Percentiles rank a stretch among this genome's conserved stretches.
These are phyloP conservation scores for Oscheius sp. DNA, from an alignment of 2,888 invertebrate species.

Conservation along the genomic window DNA sequence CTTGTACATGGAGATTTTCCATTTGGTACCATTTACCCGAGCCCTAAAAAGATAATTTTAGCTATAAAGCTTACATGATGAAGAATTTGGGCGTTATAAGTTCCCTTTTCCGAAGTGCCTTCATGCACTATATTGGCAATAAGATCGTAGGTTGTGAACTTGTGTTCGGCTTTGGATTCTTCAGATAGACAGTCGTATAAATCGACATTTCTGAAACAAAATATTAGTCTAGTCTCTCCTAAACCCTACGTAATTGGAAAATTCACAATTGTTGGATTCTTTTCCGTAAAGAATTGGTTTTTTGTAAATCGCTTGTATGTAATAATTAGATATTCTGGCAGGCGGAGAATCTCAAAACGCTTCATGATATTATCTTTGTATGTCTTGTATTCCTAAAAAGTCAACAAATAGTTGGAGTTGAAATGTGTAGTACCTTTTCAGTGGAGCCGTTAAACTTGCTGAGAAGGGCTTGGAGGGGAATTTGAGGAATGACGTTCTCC, in stretches of 20 bases:
- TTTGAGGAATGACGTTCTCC: conserved; percentile 94
- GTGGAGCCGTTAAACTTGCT: conserved; percentile 93
- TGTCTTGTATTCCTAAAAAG: conserved; percentile 86
- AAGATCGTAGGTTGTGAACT: conserved; percentile 88
- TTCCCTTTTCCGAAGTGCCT: conserved; percentile 92
- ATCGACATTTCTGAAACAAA: conserved; percentile 85
- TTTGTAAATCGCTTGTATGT: conserved; percentile 98
- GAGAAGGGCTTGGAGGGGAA: conserved; percentile 89
- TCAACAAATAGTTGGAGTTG: background rate
- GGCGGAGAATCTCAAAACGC: conserved; percentile 88
- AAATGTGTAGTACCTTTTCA: conserved; percentile 83
- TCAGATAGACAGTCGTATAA: conserved; percentile 91
- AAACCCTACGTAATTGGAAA: conserved; percentile 92
- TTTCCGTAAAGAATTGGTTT: conserved; percentile 97
- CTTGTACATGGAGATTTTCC: conserved; percentile 95
- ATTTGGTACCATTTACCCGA: conserved; percentile 88
- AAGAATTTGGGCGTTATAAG: conserved; percentile 90
- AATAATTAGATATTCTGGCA: conserved; percentile 79
- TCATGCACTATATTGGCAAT: conserved; percentile 98
- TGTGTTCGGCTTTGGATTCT: conserved; percentile 78
- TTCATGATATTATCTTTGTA: conserved; percentile 98
- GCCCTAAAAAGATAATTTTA: conserved; percentile 71
- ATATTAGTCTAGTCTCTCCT: background rate
- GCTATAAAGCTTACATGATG: conserved; percentile 76
- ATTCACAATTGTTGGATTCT: conserved; percentile 99